phyloP scores from a whole-genome alignment of 2,888 invertebrate genomes.

The Pteria penguin region DNA sequence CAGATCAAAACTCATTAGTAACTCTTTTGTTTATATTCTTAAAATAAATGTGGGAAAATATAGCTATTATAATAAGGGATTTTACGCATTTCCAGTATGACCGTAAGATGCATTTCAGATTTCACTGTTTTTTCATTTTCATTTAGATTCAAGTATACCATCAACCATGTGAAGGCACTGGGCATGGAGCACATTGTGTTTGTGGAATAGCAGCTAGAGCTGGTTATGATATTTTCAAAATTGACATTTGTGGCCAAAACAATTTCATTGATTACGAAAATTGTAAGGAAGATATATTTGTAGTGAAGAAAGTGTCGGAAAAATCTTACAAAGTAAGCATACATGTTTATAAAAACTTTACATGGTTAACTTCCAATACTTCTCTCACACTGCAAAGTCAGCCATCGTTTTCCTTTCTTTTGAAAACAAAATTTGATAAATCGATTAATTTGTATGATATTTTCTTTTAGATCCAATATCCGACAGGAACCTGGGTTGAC shows the following conservation, averaged over 20 bases:
- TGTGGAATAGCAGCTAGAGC: not conserved
- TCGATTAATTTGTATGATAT: not conserved
- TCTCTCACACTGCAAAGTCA: too few relatives aligned
- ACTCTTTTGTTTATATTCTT: too few relatives aligned
- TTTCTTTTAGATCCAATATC: not conserved
- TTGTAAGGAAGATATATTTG: not conserved
- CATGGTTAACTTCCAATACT: too few relatives aligned
- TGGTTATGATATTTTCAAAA: slow-evolving; percentile 1
- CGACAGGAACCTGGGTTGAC: not conserved
- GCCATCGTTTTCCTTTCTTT: too few relatives aligned
- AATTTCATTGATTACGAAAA: not conserved
- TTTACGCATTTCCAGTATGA: too few relatives aligned
- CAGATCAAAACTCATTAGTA: too few relatives aligned
- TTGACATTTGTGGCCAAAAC: not conserved
- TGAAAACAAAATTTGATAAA: not conserved
- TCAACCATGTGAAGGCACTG: not conserved
- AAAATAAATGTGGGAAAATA: too few relatives aligned
- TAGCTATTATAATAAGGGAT: too few relatives aligned
- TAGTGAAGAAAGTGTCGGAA: slow-evolving; percentile 5
- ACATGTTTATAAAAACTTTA: too few relatives aligned
- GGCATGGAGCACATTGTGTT: not conserved
- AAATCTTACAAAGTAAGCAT: not conserved
- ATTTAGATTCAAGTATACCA: not conserved
- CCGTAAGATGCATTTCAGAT: too few relatives aligned
- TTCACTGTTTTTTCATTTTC: too few relatives aligned